phyloP scores from a whole-genome alignment of 2,888 invertebrate genomes.

The Lathronympha strigana region DNA sequence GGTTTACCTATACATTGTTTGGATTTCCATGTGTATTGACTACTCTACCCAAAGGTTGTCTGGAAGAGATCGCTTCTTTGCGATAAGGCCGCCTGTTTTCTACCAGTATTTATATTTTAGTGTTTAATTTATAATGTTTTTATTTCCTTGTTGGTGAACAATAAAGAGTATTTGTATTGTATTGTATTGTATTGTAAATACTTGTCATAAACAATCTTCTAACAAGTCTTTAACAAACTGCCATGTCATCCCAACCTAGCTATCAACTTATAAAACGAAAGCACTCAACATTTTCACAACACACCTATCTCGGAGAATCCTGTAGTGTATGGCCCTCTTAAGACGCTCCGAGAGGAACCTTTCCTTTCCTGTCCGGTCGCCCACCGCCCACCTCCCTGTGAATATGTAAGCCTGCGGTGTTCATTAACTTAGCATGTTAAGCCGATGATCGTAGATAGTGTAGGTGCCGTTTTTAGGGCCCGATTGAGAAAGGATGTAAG shows the following conservation, averaged over 20 bases:
- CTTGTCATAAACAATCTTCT: not conserved
- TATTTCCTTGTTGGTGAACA: too few species aligned
- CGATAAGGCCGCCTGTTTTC: too few species aligned
- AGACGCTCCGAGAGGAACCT: constrained; percentile 52
- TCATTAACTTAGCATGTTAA: constrained; percentile 79
- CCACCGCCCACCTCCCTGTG: constrained; percentile 48
- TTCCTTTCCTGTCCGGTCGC: constrained; percentile 44
- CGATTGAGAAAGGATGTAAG: constrained; percentile 49
- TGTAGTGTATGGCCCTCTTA: constrained; percentile 52
- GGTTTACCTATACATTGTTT: too few species aligned
- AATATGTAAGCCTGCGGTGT: constrained; percentile 68
- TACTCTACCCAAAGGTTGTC: too few species aligned
- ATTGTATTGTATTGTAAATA: not conserved
- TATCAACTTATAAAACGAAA: constrained; percentile 31
- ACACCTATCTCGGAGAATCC: constrained; percentile 35
- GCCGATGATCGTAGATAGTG: constrained; percentile 69
- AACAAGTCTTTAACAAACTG: not conserved
- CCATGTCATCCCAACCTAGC: not conserved
- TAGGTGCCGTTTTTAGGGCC: constrained; percentile 50
- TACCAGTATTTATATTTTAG: too few species aligned
- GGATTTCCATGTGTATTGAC: too few species aligned
- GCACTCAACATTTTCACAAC: constrained; percentile 26
- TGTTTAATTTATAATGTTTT: too few species aligned
- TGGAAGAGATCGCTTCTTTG: too few species aligned
- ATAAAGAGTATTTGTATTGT: too few species aligned